Evolutionary conservation across 2,888 invertebrate species (phyloP).

Genomic region (Mythimna pallens): DNA sequence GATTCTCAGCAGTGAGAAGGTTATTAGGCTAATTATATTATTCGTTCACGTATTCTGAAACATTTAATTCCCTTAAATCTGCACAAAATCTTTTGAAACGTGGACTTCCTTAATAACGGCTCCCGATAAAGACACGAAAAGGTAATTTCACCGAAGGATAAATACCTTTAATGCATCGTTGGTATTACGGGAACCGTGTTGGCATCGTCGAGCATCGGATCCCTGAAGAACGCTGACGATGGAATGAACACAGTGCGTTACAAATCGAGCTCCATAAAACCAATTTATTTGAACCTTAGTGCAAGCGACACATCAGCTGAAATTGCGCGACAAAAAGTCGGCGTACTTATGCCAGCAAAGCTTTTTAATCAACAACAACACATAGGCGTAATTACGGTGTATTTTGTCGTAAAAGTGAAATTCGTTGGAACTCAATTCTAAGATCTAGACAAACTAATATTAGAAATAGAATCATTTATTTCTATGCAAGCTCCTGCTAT

Average conservation of each 20-base stretch:
- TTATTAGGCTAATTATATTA: too few relatives aligned
- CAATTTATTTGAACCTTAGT: conserved; percentile 43
- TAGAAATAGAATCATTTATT: too few relatives aligned
- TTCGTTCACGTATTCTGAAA: neutral
- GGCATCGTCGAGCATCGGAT: conserved; percentile 35
- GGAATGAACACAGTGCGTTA: conserved; percentile 32
- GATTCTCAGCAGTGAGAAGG: too few relatives aligned
- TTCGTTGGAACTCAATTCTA: neutral
- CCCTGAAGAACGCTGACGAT: conserved; percentile 52
- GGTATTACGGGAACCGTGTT: conserved; percentile 46
- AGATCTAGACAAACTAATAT: neutral
- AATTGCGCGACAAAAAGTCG: conserved; percentile 6
- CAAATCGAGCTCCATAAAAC: conserved; percentile 47
- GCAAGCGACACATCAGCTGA: neutral
- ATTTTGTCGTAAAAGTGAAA: neutral
- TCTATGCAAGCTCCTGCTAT: too few relatives aligned
- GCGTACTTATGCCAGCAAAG: neutral
- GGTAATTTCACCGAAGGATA: conserved; percentile 36
- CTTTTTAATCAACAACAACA: neutral
- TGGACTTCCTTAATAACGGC: conserved; percentile 7
- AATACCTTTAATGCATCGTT: conserved; percentile 45
- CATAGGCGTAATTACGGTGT: neutral
- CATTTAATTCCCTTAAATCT: conserved; percentile 5
- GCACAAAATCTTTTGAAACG: neutral
- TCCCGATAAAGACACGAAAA: neutral